These are phyloP conservation scores for Sebastes steindachneri DNA, from an alignment of 2,797 vertebrate genomes.

Conservation along the genomic window DNA sequence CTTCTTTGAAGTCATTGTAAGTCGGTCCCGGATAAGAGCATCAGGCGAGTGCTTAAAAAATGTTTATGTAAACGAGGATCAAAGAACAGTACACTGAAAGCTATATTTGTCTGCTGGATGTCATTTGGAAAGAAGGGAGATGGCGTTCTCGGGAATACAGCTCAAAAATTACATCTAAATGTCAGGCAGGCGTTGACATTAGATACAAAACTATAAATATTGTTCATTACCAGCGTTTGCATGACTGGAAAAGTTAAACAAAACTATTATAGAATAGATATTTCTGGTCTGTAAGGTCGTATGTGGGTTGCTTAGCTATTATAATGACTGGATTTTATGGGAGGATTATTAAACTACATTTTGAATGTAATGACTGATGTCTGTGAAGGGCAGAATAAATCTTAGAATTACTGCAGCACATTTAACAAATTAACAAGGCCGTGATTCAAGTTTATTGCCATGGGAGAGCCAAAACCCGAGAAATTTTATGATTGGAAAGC, in stretches of 20 bases:
- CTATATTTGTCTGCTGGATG: conserved; percentile 34
- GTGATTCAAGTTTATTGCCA: not conserved
- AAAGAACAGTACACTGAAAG: conserved; percentile 36
- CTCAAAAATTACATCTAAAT: conserved; percentile 16
- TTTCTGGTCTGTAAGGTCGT: not conserved
- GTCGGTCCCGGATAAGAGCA: conserved; percentile 37
- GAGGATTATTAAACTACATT: conserved; percentile 3
- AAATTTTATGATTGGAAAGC: not conserved
- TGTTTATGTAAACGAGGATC: conserved; percentile 54
- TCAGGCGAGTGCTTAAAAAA: conserved; percentile 26
- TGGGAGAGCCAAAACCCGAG: not conserved
- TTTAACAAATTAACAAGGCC: conserved; percentile 17
- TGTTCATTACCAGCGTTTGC: not conserved
- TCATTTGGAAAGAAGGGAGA: conserved; percentile 26
- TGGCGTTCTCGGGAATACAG: not conserved
- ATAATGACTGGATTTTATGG: conserved; percentile 1
- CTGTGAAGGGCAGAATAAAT: conserved; percentile 20
- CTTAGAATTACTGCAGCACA: not conserved
- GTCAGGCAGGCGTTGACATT: not conserved
- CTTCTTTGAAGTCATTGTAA: conserved; percentile 64
- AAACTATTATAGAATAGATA: not conserved
- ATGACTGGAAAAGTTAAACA: not conserved
- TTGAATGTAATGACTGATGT: conserved; percentile 8
- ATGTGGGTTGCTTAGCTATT: not conserved
- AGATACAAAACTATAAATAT: not conserved